These are phyloP conservation scores for Therioaphis trifolii DNA, from an alignment of 2,888 invertebrate species.

Conservation along the genomic window DNA sequence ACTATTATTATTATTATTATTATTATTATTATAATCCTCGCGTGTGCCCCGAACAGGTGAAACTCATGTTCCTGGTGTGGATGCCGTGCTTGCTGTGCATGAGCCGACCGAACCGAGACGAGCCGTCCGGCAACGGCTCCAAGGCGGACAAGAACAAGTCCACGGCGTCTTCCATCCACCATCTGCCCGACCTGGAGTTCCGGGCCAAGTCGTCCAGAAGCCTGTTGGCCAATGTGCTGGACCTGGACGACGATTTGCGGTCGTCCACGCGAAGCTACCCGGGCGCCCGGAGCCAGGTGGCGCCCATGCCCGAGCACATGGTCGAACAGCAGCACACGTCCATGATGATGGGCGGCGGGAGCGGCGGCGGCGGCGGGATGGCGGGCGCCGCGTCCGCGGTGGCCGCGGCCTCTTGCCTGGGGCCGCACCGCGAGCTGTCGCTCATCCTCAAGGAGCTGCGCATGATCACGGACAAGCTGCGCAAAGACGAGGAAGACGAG, in stretches of 20 bases:
- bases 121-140: slow-evolving; percentile 71
- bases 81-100: slow-evolving; percentile 96
- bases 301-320: slow-evolving; percentile 69
- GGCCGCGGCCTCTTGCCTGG: slow-evolving; percentile 85
- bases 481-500: slow-evolving; percentile 93
- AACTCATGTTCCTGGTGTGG: slow-evolving; percentile 94
- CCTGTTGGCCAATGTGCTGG: slow-evolving; percentile 94
- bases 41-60: slow-evolving; percentile 74
- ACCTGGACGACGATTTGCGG: slow-evolving; percentile 96
- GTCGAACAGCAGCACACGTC: slow-evolving; percentile 64
- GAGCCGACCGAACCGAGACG: slow-evolving; percentile 77
- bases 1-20: too few relatives aligned
- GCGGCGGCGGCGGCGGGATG: slow-evolving; percentile 72
- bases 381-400: slow-evolving; percentile 73
- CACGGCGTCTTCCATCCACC: slow-evolving; percentile 69
- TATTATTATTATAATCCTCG: not conserved
- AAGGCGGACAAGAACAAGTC: slow-evolving; percentile 72
- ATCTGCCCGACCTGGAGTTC: slow-evolving; percentile 86
- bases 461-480: slow-evolving; percentile 92
- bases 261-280: slow-evolving; percentile 67
- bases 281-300: slow-evolving; percentile 65
- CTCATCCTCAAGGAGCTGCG: slow-evolving; percentile 94
- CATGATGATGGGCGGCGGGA: slow-evolving; percentile 69
- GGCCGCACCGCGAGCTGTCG: slow-evolving; percentile 93
- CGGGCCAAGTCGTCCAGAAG: slow-evolving; percentile 94